Conservation (phyloP, 2,797 vertebrate species). For the Sebastes taczanowskii region DNA sequence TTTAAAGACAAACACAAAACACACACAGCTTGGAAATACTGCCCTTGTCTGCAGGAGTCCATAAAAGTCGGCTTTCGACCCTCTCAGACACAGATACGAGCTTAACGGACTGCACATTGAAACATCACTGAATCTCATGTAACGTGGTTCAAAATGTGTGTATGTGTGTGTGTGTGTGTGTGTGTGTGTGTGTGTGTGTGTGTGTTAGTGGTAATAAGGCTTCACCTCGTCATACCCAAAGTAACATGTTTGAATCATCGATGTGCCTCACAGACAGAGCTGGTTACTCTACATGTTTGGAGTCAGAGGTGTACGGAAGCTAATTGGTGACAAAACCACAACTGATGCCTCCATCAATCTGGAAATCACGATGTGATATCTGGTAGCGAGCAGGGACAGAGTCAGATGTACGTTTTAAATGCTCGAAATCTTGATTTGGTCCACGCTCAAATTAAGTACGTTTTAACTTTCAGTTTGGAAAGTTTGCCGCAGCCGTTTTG, state of each 20-base stretch:
- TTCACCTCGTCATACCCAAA: constrained; percentile 2
- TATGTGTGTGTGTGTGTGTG: background rate
- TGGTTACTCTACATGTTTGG: background rate
- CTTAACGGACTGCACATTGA: constrained; percentile 8
- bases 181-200: background rate
- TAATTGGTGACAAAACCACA: background rate
- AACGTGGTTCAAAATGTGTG: background rate
- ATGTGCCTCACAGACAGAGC: background rate
- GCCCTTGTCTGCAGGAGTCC: background rate
- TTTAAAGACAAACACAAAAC: constrained; percentile 42
- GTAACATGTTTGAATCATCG: background rate
- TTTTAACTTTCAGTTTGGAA: background rate
- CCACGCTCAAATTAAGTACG: background rate
- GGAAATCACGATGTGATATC: background rate
- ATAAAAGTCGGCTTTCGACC: background rate
- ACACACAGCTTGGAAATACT: constrained; percentile 30
- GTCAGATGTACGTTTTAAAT: background rate
- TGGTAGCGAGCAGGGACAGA: background rate
- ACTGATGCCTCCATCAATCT: background rate
- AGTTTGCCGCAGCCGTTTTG: background rate
- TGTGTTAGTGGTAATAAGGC: background rate
- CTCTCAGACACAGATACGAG: background rate
- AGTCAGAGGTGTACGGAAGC: constrained; percentile 5
- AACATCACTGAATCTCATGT: constrained; percentile 1
- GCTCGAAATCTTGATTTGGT: background rate